Base-by-base conservation (phyloP, 2,113 vertebrate species). In the Epinephelus lanceolatus region DNA sequence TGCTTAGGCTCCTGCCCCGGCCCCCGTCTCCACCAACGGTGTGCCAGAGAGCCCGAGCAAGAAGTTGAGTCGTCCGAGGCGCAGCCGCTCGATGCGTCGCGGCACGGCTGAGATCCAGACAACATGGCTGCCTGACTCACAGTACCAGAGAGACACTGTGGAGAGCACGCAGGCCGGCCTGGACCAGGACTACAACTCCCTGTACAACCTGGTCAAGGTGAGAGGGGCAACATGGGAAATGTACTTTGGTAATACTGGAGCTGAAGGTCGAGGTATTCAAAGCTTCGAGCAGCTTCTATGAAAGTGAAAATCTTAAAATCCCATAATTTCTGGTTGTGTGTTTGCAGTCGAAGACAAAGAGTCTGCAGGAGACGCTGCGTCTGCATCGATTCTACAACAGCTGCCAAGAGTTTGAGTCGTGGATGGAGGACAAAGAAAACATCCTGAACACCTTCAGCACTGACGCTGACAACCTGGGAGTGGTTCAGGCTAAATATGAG, bases 391-490 rank as follows among this genome's bases (percentile, higher is more conserved):
- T 98, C 94, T 94, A 90, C 71, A 94, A 92, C 84, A 95, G 95
- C 76, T 98, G 97, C 0, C 81, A 94, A 83, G 97, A 97, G 86
- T 97, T 98, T 84, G 96, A 95, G 82, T 97, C 96, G 0, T 98
- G 97, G 98, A 95, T 98, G 94, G 94, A 95, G 55, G 95, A 97
- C 80, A 97, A 97, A 88, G 96, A 96, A 42, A 95, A 93, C 1
- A 78, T 97, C 83, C 95, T 97, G 60, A 91, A 85, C 60, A 93
- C 91, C 11, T 94, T 97, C 85, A 95, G 90, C 72, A 94, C 96
- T 51, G 92, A 93, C 15, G 68, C 93, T 0, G 92, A 96, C 60
- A 93, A 96, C 84, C 88, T 96, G 71, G 96, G 95, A 0, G 92
- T 85, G 47, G 80, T 92, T 27, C 96, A 96, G 87, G 95, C 96